These are phyloP conservation scores for Herminia tarsipennalis DNA, from an alignment of 2,888 invertebrate species.

Conservation along the genomic window DNA sequence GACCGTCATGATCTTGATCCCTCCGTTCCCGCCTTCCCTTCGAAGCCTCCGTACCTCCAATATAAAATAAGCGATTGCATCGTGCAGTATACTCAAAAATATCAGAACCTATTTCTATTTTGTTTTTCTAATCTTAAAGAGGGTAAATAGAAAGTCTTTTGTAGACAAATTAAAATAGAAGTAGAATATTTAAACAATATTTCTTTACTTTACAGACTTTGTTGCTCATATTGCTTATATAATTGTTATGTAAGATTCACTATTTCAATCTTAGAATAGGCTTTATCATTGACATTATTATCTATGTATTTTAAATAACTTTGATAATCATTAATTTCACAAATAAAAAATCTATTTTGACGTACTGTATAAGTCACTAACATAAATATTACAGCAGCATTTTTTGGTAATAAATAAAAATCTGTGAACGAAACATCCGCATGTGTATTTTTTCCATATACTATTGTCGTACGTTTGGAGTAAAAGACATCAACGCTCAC, in stretches of 20 bases:
- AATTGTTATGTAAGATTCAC: too few relatives aligned
- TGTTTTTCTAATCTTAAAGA: neutral
- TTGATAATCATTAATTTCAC: neutral
- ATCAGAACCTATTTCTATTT: slow-evolving; percentile 22
- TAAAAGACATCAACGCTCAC: slow-evolving; percentile 82
- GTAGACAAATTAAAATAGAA: too few relatives aligned
- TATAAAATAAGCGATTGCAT: slow-evolving; percentile 68
- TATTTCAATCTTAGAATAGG: too few relatives aligned
- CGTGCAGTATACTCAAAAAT: slow-evolving; percentile 49
- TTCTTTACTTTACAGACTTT: too few relatives aligned
- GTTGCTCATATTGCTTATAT: too few relatives aligned
- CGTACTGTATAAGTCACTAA: too few relatives aligned
- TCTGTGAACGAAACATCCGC: neutral
- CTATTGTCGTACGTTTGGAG: slow-evolving; percentile 59
- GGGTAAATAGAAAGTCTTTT: too few relatives aligned
- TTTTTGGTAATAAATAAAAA: too few relatives aligned
- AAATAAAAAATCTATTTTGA: too few relatives aligned
- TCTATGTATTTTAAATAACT: neutral
- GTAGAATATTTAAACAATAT: too few relatives aligned
- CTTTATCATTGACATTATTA: neutral
- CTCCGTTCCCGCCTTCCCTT: slow-evolving; percentile 62
- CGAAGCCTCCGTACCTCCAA: slow-evolving; percentile 57
- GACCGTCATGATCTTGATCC: slow-evolving; percentile 70
- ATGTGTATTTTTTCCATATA: slow-evolving; percentile 46
- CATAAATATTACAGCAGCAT: too few relatives aligned